phyloP scores from a whole-genome alignment of 2,113 vertebrate species.

The Oenanthe melanoleuca region DNA sequence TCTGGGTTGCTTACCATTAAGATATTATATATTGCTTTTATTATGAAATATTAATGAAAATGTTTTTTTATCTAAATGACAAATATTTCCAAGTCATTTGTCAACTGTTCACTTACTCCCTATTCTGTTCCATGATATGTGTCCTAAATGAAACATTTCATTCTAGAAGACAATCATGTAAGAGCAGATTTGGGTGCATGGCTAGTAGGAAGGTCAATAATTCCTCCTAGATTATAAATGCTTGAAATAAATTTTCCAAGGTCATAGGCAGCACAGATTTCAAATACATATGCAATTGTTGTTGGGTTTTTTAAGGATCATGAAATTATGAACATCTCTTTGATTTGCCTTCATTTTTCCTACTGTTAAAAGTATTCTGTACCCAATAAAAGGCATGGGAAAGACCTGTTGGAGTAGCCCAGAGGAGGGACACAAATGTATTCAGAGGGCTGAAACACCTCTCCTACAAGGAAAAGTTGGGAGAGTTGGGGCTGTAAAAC shows the following conservation, averaged over 20 bases:
- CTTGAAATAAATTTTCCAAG: background rate
- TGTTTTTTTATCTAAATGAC: background rate
- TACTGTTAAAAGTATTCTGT: background rate
- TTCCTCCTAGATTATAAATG: background rate
- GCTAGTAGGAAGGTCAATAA: background rate
- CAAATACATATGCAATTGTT: background rate
- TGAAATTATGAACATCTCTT: background rate
- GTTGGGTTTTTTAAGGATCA: background rate
- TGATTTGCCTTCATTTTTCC: background rate
- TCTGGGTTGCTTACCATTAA: background rate
- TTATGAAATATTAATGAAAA: background rate
- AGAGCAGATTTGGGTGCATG: background rate
- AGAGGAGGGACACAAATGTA: background rate
- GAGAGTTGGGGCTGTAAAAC: background rate
- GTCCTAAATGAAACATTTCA: background rate
- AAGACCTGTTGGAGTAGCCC: no score
- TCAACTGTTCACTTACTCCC: background rate
- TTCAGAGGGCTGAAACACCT: background rate
- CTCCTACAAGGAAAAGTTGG: background rate
- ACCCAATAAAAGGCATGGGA: background rate
- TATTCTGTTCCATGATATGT: fast-evolving
- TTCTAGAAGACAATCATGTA: background rate
- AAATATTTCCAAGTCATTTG: background rate
- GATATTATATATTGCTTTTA: background rate
- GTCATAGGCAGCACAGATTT: background rate